Evolutionary conservation across 2,888 invertebrate species (phyloP).

Genomic region (Chromoteleia sp.): DNA sequence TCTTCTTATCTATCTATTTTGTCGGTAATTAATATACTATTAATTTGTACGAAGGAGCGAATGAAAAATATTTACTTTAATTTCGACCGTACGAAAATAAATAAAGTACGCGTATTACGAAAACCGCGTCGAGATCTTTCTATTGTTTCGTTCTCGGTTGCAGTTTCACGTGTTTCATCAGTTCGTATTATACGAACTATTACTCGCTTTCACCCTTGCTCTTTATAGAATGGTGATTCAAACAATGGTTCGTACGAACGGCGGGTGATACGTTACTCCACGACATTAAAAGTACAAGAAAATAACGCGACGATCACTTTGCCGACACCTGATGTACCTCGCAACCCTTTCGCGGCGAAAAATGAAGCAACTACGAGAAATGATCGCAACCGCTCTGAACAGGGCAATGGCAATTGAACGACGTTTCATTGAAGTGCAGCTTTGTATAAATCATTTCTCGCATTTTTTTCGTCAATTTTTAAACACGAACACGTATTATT

Average conservation of each 20-base stretch:
- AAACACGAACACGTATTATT: not conserved
- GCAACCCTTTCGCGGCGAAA: not conserved
- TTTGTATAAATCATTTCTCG: not conserved
- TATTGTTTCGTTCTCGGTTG: constrained; percentile 25
- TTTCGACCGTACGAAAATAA: not conserved
- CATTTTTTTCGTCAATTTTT: not conserved
- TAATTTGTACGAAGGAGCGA: too few species aligned
- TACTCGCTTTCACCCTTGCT: constrained; percentile 42
- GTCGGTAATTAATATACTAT: too few species aligned
- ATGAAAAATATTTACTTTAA: not conserved
- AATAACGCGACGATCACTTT: constrained; percentile 40
- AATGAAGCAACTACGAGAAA: not conserved
- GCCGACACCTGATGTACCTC: constrained; percentile 16
- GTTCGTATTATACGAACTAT: constrained; percentile 48
- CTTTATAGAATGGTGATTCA: constrained; percentile 27
- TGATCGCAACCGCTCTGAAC: too few species aligned
- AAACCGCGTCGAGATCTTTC: constrained; percentile 6
- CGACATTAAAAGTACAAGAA: constrained; percentile 53
- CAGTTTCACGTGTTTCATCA: constrained; percentile 40
- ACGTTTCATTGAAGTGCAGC: not conserved
- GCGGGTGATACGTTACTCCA: constrained; percentile 27
- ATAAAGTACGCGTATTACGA: too few species aligned
- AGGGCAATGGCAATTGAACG: too few species aligned
- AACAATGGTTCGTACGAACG: constrained; percentile 44
- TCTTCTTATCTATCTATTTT: too few species aligned